These are phyloP conservation scores for Erebia palarica DNA, from an alignment of 2,888 invertebrate species.

Conservation along the genomic window DNA sequence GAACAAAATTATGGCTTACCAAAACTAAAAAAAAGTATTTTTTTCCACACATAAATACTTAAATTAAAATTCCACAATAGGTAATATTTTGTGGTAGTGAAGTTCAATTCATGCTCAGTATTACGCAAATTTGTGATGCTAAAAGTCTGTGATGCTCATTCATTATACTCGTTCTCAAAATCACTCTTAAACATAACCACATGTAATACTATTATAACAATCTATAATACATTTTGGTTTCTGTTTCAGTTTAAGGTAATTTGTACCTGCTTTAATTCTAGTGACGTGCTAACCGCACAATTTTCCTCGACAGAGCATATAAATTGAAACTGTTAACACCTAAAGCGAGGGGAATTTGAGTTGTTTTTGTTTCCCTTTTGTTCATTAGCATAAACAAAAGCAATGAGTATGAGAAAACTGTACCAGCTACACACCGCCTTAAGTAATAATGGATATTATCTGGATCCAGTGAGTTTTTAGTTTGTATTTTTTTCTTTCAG, in stretches of 20 bases:
- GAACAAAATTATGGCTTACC: no score
- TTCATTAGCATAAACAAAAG: constrained; percentile 15
- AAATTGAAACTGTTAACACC: constrained; percentile 19
- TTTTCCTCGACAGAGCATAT: constrained; percentile 10
- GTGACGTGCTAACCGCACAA: constrained; percentile 12
- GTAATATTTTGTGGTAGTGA: background rate
- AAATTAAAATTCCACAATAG: no score
- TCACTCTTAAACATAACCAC: constrained; percentile 10
- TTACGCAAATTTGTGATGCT: background rate
- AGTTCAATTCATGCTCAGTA: background rate
- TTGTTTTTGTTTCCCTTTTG: constrained; percentile 10
- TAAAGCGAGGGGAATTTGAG: constrained; percentile 10
- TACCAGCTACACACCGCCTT: constrained; percentile 20
- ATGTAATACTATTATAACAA: constrained; percentile 2
- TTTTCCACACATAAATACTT: no score
- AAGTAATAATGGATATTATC: background rate
- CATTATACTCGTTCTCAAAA: background rate
- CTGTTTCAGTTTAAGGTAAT: constrained; percentile 11
- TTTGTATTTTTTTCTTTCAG: background rate
- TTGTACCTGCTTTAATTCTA: background rate
- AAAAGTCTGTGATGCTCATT: background rate
- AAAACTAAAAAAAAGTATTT: no score
- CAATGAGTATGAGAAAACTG: constrained; percentile 15
- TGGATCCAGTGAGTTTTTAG: background rate
- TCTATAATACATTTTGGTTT: constrained; percentile 5